phyloP scores from a whole-genome alignment of 2,113 vertebrate species.

The Callopanchax toddi region DNA sequence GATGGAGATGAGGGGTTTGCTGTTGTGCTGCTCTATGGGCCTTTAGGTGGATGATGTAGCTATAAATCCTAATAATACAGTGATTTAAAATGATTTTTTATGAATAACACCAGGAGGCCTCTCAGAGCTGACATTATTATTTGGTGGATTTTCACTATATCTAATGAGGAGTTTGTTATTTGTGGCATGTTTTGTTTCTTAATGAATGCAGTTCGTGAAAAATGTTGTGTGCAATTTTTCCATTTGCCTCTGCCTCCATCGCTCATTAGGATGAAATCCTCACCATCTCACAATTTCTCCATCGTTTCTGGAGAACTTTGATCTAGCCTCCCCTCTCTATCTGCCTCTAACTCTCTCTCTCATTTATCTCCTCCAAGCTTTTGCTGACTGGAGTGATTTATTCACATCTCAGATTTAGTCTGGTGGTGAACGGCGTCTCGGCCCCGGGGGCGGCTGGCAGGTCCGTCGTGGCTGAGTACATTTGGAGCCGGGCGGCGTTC shows the following conservation, averaged over 20 bases:
- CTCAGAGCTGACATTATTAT: constrained; percentile 23
- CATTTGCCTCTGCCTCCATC: not conserved
- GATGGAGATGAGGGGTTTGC: not conserved
- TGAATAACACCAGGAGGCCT: constrained; percentile 11
- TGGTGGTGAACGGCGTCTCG: constrained; percentile 26
- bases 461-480: constrained; percentile 43
- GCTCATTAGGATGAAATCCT: constrained; percentile 26
- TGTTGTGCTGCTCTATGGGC: constrained; percentile 13
- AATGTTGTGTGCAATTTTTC: not conserved
- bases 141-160: constrained; percentile 4
- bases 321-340: not conserved
- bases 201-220: not conserved
- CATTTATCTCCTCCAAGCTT: constrained; percentile 36
- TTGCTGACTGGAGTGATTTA: constrained; percentile 45
- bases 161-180: not conserved
- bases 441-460: constrained; percentile 34
- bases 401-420: constrained; percentile 51
- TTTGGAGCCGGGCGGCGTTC: constrained; percentile 10
- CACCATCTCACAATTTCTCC: not conserved
- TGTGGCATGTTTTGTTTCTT: constrained; percentile 6
- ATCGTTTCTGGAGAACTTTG: not conserved
- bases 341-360: constrained; percentile 19
- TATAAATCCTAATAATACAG: constrained; percentile 23
- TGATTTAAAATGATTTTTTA: constrained; percentile 6
- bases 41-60: constrained; percentile 10